Base-by-base conservation (phyloP, 2,113 vertebrate genomes). In the Turdus rufiventris region DNA sequence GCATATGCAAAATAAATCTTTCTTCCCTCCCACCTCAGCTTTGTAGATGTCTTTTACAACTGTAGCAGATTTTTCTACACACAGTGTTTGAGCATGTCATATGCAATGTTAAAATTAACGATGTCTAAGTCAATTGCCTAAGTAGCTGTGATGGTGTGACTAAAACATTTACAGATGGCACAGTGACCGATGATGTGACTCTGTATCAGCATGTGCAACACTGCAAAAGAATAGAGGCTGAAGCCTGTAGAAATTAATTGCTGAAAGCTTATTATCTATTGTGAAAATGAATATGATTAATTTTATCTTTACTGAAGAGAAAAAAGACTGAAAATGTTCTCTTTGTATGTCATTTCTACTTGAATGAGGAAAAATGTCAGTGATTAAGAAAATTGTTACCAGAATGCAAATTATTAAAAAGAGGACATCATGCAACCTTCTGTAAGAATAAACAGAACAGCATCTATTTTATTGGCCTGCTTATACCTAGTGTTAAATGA, bases 161-260 rank as follows among this genome's bases (percentile, higher is more conserved):
- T 93, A 67, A 79, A 97, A 91, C 51, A 85, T 77, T 79, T 93
- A 73, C 91, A 94, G 87, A 93, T 94, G 87, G 89, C 62, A 87
- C 54, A 51, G 31, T 89, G 91, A 83, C 93, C 31, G 6, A 19
- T 84, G 85, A 45, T 51, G 47, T 82, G 78, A 79, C 50, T 93
- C 47, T 66, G 1, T 65, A 47, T 89, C 63, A 79, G 62, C 54
- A 12, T 66, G 26, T 88, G 42, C 79, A 66, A n/a, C 40, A 13
- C 15, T 18, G 6, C 34, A 58, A 73, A 67, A 84, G 43, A 77
- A 42, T 8, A 61, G 42, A 76, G 48, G 70, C 26, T 72, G 80
- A 72, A 87, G 50, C 15, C 15, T 79, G 31, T 62, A 73, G 71
- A 79, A 85, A 72, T 83, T 79, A 91, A 91, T 94, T 79, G 66